Conservation (phyloP, 2,888 invertebrate species). For the Microplitis deprimator region DNA sequence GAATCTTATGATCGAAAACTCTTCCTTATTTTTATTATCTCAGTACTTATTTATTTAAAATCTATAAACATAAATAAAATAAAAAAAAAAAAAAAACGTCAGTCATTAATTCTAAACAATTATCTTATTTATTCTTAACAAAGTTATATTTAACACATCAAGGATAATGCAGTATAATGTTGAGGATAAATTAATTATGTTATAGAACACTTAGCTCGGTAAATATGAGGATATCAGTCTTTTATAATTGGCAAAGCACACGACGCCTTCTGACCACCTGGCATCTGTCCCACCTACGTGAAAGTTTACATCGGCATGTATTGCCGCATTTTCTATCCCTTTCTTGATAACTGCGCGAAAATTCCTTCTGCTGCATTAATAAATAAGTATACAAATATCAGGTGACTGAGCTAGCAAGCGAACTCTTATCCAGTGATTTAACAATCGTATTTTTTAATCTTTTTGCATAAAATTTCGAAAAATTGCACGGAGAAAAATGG, state of each 20-base stretch:
- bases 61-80: too few species aligned
- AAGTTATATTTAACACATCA: neutral
- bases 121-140: too few species aligned
- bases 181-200: neutral
- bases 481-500: too few species aligned
- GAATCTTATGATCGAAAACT: conserved; percentile 20
- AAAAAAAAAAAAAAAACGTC: too few species aligned
- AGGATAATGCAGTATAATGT: neutral
- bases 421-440: too few species aligned
- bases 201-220: conserved; percentile 6
- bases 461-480: too few species aligned
- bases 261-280: conserved; percentile 48
- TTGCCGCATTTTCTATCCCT: conserved; percentile 44
- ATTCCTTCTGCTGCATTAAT: neutral
- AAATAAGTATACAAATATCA: too few species aligned
- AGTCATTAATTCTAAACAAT: too few species aligned
- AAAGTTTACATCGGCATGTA: conserved; percentile 48
- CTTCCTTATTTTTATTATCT: conserved; percentile 7
- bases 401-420: too few species aligned
- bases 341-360: conserved; percentile 13
- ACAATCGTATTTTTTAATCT: too few species aligned
- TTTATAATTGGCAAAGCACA: conserved; percentile 40
- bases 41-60: neutral
- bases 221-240: conserved; percentile 33
- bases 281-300: conserved; percentile 52